Conservation (phyloP, 2,113 vertebrate species). For the Ornithorhynchus anatinus region DNA sequence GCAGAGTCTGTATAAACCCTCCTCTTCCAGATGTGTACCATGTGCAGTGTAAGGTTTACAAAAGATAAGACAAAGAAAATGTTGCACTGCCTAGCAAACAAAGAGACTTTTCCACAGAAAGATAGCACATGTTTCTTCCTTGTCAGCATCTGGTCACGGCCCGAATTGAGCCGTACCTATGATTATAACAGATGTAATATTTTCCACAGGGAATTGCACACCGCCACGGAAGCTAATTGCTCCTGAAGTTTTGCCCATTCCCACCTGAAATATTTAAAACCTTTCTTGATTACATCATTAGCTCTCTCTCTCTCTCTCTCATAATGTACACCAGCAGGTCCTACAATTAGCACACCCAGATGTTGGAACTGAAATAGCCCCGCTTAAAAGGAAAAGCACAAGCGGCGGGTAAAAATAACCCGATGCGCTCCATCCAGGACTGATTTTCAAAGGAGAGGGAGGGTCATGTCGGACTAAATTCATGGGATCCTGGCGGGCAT, state of each 20-base stretch:
- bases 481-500: conserved; percentile 26
- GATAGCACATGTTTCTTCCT: background rate
- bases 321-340: background rate
- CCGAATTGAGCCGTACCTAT: conserved; percentile 12
- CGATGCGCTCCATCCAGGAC: background rate
- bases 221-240: conserved; percentile 37
- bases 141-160: conserved; percentile 44
- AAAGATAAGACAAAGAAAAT: too few relatives aligned
- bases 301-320: conserved; percentile 5
- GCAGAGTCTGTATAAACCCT: too few relatives aligned
- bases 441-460: conserved; percentile 9
- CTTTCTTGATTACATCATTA: conserved; percentile 47
- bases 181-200: conserved; percentile 23
- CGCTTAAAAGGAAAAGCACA: conserved; percentile 40
- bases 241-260: conserved; percentile 33
- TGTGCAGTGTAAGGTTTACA: too few relatives aligned
- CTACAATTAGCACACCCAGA: background rate
- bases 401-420: conserved; percentile 23
- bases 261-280: conserved; percentile 55
- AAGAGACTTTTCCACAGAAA: conserved; percentile 17
- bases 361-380: conserved; percentile 25
- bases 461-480: background rate
- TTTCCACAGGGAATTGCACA: conserved; percentile 36
- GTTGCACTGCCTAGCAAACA: too few relatives aligned
- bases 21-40: too few relatives aligned